phyloP scores from a whole-genome alignment of 2,113 vertebrate species.

The Cercocebus atys region DNA sequence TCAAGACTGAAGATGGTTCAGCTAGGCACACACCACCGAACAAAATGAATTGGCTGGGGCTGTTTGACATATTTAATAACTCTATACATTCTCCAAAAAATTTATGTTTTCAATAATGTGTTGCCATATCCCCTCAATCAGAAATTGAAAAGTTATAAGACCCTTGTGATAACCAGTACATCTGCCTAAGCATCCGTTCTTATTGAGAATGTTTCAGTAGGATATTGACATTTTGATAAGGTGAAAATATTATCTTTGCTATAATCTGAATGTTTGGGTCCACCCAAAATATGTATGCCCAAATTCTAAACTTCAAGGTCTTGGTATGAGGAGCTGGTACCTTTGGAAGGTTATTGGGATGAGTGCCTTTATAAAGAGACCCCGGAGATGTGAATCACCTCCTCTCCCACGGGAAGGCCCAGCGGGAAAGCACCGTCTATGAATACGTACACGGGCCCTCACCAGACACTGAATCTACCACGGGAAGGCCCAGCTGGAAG shows the following conservation, averaged over 20 bases:
- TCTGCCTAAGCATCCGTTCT: conserved; percentile 11
- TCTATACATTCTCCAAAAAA: not conserved
- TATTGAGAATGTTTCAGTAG: not conserved
- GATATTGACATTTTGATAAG: conserved; percentile 16
- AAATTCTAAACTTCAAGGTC: not conserved
- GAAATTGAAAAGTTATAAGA: not conserved
- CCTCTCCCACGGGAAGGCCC: rapidly evolving
- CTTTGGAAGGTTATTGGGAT: not conserved
- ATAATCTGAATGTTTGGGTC: not conserved
- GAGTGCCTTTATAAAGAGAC: not conserved
- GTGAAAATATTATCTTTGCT: not conserved
- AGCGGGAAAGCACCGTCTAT: not conserved
- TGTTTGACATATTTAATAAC: conserved; percentile 21
- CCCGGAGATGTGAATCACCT: rapidly evolving
- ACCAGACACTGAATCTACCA: too few species aligned
- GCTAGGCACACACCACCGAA: not conserved
- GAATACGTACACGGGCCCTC: not conserved
- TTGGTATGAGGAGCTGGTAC: not conserved
- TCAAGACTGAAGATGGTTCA: not conserved
- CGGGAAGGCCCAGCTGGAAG: too few species aligned
- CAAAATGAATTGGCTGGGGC: not conserved
- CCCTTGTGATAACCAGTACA: not conserved
- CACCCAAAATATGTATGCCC: not conserved
- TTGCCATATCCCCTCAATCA: not conserved
- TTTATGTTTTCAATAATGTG: conserved; percentile 26